phyloP scores from a whole-genome alignment of 2,113 vertebrate species.

The Chitala chitala region DNA sequence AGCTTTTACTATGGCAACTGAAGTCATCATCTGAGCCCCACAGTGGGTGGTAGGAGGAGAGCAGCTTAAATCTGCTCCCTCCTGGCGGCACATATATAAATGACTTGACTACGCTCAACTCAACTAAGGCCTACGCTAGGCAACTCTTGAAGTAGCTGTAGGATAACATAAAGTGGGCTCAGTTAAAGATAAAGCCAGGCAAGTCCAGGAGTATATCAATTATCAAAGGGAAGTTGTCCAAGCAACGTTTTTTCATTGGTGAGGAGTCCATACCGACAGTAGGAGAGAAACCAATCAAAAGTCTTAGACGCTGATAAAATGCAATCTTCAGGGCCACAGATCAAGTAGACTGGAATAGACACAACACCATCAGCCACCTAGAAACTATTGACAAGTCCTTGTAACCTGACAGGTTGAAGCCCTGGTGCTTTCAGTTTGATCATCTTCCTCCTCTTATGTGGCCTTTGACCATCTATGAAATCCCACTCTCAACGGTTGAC shows the following conservation, averaged over 20 bases:
- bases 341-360: not conserved
- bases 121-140: slow-evolving; percentile 15
- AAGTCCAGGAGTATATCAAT: slow-evolving; percentile 21
- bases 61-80: not conserved
- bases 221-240: slow-evolving; percentile 7
- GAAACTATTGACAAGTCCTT: slow-evolving; percentile 8
- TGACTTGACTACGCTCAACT: slow-evolving; percentile 2
- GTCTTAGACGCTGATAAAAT: slow-evolving; percentile 20
- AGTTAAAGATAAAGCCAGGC: slow-evolving; percentile 18
- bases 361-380: not conserved
- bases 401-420: slow-evolving; percentile 15
- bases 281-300: slow-evolving; percentile 25
- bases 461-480: slow-evolving; percentile 20
- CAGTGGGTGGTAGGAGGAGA: not conserved
- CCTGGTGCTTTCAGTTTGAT: slow-evolving; percentile 30
- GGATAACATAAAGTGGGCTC: slow-evolving; percentile 12
- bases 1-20: slow-evolving; percentile 13
- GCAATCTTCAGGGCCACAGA: slow-evolving; percentile 23
- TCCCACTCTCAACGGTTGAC: not conserved
- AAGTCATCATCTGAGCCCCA: not conserved
- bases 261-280: slow-evolving; percentile 19
- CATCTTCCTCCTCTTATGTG: slow-evolving; percentile 2
- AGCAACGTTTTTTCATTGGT: slow-evolving; percentile 14
- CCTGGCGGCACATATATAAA: not conserved
- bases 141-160: slow-evolving; percentile 14